Conservation (phyloP, 2,113 vertebrate species). For the Glaucomys volans region DNA sequence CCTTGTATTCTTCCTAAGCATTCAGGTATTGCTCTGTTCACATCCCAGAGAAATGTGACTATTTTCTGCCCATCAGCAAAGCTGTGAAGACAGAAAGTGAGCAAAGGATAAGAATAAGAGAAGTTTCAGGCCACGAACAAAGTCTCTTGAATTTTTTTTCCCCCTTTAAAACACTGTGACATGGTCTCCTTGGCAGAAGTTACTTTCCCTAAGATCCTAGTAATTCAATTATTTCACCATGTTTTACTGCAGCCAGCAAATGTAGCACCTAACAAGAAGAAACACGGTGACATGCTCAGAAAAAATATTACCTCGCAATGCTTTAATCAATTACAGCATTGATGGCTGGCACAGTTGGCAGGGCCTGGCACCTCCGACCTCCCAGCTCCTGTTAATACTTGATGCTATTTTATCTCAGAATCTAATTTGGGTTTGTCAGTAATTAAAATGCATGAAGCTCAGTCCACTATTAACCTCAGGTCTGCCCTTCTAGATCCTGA, state of each 20-base stretch:
- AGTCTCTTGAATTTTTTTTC: not conserved
- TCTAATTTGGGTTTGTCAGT: constrained; percentile 85
- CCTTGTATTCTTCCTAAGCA: not conserved
- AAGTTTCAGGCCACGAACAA: not conserved
- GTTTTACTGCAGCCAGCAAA: constrained; percentile 78
- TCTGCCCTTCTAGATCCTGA: constrained; percentile 61
- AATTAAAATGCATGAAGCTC: constrained; percentile 85
- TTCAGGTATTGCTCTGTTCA: not conserved
- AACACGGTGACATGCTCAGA: constrained; percentile 66
- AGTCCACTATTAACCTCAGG: constrained; percentile 76
- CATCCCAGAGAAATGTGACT: not conserved
- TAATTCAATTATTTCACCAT: constrained; percentile 83
- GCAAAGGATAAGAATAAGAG: not conserved
- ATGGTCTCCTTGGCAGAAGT: constrained; percentile 6
- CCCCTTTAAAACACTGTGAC: constrained; percentile 62
- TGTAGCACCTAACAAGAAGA: constrained; percentile 75
- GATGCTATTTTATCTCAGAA: constrained; percentile 80
- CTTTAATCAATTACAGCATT: constrained; percentile 85
- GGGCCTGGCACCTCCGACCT: constrained; percentile 71
- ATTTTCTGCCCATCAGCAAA: constrained; percentile 3
- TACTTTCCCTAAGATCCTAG: constrained; percentile 66
- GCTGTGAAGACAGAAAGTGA: not conserved
- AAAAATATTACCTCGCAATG: constrained; percentile 76
- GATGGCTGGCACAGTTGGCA: constrained; percentile 52
- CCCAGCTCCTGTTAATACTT: constrained; percentile 65